Percentiles rank a stretch among this genome's conserved stretches.
Conservation (phyloP, 2,113 vertebrate species). For the Calyptomena viridis region DNA sequence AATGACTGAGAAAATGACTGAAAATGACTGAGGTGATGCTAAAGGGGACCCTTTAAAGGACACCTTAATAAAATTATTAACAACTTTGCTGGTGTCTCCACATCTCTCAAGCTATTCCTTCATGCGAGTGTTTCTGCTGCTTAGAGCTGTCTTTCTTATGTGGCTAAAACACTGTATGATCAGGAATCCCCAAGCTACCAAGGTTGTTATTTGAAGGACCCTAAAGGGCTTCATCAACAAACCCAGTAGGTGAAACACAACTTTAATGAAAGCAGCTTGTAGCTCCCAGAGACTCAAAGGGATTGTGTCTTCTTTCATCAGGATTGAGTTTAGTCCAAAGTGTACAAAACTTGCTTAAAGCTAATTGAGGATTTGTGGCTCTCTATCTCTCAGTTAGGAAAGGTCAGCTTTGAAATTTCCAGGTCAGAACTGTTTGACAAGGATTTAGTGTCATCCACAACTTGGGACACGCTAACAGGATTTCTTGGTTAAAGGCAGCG, state of each 20-base stretch:
- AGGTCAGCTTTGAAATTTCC: constrained; percentile 45
- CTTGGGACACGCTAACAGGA: neutral
- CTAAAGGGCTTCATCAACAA: neutral
- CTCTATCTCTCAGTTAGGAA: neutral
- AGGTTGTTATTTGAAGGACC: neutral
- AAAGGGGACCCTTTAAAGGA: neutral
- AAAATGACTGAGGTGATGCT: neutral
- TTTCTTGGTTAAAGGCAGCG: constrained; percentile 20
- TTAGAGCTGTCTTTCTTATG: neutral
- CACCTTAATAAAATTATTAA: neutral
- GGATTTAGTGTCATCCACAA: constrained; percentile 39
- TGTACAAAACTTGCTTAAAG: neutral
- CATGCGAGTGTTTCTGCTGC: neutral
- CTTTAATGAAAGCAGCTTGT: neutral
- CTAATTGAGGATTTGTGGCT: constrained; percentile 15
- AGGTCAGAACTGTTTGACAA: constrained; percentile 54
- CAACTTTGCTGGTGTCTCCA: neutral
- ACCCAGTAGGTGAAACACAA: neutral
- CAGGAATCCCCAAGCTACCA: neutral
- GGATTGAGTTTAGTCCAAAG: neutral
- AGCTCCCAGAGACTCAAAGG: neutral
- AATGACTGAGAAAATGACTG: no score
- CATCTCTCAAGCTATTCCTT: neutral
- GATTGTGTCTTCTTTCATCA: neutral
- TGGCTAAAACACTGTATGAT: neutral